phyloP scores from a whole-genome alignment of 2,888 invertebrate species.

The Caenorhabditis afra region DNA sequence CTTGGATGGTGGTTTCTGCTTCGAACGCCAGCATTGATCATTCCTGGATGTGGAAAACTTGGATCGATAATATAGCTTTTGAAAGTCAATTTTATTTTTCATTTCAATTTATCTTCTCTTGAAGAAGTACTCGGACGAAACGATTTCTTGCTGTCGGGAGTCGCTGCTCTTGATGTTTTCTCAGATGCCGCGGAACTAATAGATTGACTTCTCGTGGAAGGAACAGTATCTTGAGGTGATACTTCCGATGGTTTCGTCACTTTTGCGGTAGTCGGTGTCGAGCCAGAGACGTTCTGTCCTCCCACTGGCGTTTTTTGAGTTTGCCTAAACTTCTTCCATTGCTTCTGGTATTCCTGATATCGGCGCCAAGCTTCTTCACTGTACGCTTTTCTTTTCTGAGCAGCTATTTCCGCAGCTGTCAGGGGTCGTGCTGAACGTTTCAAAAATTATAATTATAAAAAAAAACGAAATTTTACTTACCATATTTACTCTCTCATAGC shows the following conservation, averaged over 20 bases:
- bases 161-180: conserved; percentile 48
- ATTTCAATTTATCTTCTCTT: conserved; percentile 19
- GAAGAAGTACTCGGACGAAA: conserved; percentile 30
- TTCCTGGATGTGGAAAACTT: too few species aligned
- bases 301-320: conserved; percentile 63
- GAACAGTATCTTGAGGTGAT: conserved; percentile 39
- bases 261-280: conserved; percentile 13
- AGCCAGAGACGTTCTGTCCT: conserved; percentile 5
- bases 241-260: conserved; percentile 15
- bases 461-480: too few species aligned
- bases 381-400: conserved; percentile 76
- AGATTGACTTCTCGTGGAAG: conserved; percentile 57
- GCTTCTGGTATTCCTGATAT: conserved; percentile 80
- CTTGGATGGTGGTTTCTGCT: too few species aligned
- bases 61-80: too few species aligned
- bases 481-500: too few species aligned
- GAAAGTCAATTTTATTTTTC: too few species aligned
- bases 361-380: conserved; percentile 79
- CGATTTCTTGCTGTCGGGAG: conserved; percentile 55
- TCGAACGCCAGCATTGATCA: too few species aligned
- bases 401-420: conserved; percentile 75
- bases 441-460: background rate
- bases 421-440: conserved; percentile 62
- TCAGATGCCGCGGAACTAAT: conserved; percentile 38
- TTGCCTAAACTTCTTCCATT: conserved; percentile 80